Conservation (phyloP, 2,888 invertebrate species). For the Hirtodrosophila duncani region DNA sequence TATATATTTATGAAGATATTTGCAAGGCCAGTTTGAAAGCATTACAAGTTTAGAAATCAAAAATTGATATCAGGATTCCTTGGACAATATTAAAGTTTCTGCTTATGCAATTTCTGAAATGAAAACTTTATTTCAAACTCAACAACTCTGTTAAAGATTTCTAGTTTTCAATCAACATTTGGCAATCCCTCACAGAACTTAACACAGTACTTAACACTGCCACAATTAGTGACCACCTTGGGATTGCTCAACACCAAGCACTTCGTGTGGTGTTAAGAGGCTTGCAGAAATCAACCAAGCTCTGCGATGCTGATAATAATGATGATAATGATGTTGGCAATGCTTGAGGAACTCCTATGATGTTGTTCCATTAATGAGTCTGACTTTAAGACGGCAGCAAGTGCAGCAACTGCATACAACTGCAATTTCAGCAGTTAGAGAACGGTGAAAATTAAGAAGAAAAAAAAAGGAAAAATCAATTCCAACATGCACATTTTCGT, state of each 20-base stretch:
- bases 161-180: no score
- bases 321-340: slow-evolving; percentile 19
- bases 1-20: no score
- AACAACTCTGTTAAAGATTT: no score
- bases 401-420: slow-evolving; percentile 18
- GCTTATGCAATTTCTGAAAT: no score
- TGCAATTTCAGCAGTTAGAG: slow-evolving; percentile 9
- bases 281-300: slow-evolving; percentile 33
- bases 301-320: slow-evolving; percentile 17
- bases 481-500: slow-evolving; percentile 13
- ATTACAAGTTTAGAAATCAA: no score
- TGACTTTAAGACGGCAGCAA: slow-evolving; percentile 15
- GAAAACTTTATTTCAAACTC: no score
- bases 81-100: no score
- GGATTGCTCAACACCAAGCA: slow-evolving; percentile 19
- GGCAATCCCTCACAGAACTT: no score
- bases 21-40: no score
- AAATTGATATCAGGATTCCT: no score
- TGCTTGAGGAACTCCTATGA: slow-evolving; percentile 42
- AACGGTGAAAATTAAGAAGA: slow-evolving; percentile 11
- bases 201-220: slow-evolving; percentile 3
- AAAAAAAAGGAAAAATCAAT: slow-evolving; percentile 17
- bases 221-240: slow-evolving; percentile 44
- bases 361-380: slow-evolving; percentile 26
- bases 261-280: slow-evolving; percentile 45